Evolutionary conservation across 1,140 invertebrate genomes (phyloP).

Genomic region (Drosophila santomea): DNA sequence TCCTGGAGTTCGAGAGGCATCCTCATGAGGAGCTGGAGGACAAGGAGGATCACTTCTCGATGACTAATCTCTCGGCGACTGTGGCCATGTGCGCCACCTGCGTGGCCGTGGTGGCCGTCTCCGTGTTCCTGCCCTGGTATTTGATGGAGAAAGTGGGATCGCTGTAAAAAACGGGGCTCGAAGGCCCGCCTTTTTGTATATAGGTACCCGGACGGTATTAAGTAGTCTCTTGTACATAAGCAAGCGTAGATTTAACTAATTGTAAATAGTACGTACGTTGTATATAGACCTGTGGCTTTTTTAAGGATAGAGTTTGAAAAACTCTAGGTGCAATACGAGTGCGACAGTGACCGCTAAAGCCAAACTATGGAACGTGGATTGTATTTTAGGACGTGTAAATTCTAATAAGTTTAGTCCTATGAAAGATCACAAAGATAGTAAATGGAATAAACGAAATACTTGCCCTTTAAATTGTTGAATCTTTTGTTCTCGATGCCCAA

Average conservation of each 20-base stretch:
- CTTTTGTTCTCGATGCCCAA: background rate
- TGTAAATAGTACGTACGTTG: constrained; percentile 66
- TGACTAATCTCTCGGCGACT: constrained; percentile 67
- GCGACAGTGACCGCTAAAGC: constrained; percentile 19
- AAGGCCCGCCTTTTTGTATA: constrained; percentile 30
- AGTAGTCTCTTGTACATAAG: constrained; percentile 67
- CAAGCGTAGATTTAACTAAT: constrained; percentile 55
- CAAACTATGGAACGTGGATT: constrained; percentile 25
- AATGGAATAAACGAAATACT: constrained; percentile 58
- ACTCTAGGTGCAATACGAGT: constrained; percentile 29
- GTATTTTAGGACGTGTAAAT: constrained; percentile 30
- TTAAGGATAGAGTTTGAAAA: constrained; percentile 34
- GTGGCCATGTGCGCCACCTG: constrained; percentile 83
- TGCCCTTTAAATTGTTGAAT: constrained; percentile 11
- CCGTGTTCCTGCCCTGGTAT: constrained; percentile 86
- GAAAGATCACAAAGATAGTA: constrained; percentile 55
- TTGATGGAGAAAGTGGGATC: constrained; percentile 79
- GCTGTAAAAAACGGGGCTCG: constrained; percentile 21
- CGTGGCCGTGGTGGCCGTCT: constrained; percentile 85
- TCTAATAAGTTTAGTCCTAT: constrained; percentile 35
- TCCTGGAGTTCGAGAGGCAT: constrained; percentile 85
- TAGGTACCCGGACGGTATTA: constrained; percentile 66
- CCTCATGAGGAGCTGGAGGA: constrained; percentile 78
- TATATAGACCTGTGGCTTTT: constrained; percentile 55
- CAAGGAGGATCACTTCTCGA: constrained; percentile 59